Conservation (phyloP, 2,797 vertebrate genomes). For the Sebastes taczanowskii region DNA sequence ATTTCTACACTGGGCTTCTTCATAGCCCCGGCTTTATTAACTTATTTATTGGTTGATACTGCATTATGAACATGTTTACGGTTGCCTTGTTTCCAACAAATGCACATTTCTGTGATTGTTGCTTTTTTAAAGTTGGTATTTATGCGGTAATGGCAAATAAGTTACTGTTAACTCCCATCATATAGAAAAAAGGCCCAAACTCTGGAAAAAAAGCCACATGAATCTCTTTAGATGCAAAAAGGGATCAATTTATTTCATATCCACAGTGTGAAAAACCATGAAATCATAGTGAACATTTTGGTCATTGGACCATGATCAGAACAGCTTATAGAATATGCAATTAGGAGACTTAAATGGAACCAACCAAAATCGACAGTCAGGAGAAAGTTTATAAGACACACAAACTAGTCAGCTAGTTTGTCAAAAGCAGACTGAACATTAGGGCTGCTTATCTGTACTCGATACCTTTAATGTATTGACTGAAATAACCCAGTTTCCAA, state of each 20-base stretch:
- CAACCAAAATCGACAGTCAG: not conserved
- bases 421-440: not conserved
- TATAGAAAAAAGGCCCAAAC: not conserved
- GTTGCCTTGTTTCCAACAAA: not conserved
- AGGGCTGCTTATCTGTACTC: accelerated
- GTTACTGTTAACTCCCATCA: not conserved
- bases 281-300: not conserved
- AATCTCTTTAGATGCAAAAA: too few species aligned
- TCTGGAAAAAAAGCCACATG: not conserved
- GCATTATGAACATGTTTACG: not conserved
- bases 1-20: not conserved
- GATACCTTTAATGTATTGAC: accelerated
- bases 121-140: not conserved
- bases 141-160: not conserved
- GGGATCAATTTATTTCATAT: not conserved
- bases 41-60: not conserved
- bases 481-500: accelerated
- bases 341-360: not conserved
- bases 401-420: not conserved
- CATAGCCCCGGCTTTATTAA: not conserved
- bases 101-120: not conserved
- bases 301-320: not conserved
- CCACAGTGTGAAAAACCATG: not conserved
- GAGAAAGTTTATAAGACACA: not conserved
- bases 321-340: not conserved